phyloP scores from a whole-genome alignment of 2,888 invertebrate genomes.

The Meloe dianella region DNA sequence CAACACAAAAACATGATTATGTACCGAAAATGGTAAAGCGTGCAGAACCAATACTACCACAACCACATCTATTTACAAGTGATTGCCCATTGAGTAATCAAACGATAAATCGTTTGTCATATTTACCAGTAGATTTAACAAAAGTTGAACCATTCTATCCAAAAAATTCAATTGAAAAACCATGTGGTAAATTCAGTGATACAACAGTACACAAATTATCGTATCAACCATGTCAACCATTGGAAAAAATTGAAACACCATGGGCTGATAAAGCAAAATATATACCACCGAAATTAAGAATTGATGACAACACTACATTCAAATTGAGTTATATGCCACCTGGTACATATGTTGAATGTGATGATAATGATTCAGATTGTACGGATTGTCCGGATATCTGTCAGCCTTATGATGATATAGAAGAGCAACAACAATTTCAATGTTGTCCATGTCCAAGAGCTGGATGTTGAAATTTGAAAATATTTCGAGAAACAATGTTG shows the following conservation, averaged over 20 bases:
- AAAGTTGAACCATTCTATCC: constrained; percentile 52
- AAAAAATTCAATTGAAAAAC: constrained; percentile 45
- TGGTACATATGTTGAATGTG: constrained; percentile 65
- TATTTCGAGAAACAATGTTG: too few relatives aligned
- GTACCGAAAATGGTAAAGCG: constrained; percentile 67
- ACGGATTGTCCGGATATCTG: constrained; percentile 55
- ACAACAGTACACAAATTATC: constrained; percentile 59
- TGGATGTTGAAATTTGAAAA: constrained; percentile 53
- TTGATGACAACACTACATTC: constrained; percentile 68
- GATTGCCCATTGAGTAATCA: constrained; percentile 59
- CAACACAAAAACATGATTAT: constrained; percentile 77
- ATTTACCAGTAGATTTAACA: constrained; percentile 59
- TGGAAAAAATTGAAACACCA: constrained; percentile 56
- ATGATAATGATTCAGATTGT: constrained; percentile 64
- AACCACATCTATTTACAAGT: constrained; percentile 52
- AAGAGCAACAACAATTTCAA: neutral
- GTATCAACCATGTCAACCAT: constrained; percentile 59
- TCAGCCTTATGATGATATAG: constrained; percentile 29
- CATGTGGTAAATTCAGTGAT: constrained; percentile 52
- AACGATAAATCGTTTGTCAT: constrained; percentile 67
- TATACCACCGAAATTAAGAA: constrained; percentile 56
- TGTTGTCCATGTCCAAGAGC: constrained; percentile 57
- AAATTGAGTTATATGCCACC: constrained; percentile 68
- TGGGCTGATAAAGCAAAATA: constrained; percentile 59
- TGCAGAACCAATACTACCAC: constrained; percentile 57